phyloP scores from a whole-genome alignment of 1,140 invertebrate species.

The Lucilia cuprina region DNA sequence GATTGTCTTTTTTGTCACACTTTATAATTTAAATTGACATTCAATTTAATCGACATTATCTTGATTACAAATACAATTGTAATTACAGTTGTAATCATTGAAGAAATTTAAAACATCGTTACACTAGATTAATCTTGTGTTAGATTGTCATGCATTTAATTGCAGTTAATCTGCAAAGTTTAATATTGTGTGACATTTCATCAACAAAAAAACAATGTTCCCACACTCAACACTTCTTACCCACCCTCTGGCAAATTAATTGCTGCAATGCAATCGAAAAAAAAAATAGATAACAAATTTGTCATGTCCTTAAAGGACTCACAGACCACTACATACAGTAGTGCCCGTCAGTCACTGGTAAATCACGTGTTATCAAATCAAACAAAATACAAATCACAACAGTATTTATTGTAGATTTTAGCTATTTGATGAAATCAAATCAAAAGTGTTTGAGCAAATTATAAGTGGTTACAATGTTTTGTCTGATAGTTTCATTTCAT shows the following conservation, averaged over 20 bases:
- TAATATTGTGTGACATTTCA: slow-evolving; percentile 30
- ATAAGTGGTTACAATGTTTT: slow-evolving; percentile 10
- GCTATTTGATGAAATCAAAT: neutral
- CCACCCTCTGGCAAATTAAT: neutral
- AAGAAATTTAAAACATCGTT: slow-evolving; percentile 20
- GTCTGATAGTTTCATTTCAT: slow-evolving; percentile 20
- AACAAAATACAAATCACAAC: slow-evolving; percentile 28
- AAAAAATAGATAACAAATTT: slow-evolving; percentile 16
- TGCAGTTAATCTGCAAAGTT: slow-evolving; percentile 32
- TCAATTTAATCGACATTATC: neutral
- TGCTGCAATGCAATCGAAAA: neutral
- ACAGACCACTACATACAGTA: neutral
- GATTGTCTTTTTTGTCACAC: no score
- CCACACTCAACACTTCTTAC: slow-evolving; percentile 1
- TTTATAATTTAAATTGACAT: no score
- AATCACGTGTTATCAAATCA: slow-evolving; percentile 31
- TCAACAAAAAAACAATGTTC: slow-evolving; percentile 6
- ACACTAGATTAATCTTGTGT: neutral
- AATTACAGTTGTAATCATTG: neutral
- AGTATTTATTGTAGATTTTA: neutral
- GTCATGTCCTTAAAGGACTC: slow-evolving; percentile 8
- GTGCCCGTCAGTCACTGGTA: neutral
- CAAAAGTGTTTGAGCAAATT: neutral
- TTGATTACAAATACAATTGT: neutral
- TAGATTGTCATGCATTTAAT: slow-evolving; percentile 23